Evolutionary conservation across 2,113 vertebrate species (phyloP).

Genomic region (Stigmatopora nigra): DNA sequence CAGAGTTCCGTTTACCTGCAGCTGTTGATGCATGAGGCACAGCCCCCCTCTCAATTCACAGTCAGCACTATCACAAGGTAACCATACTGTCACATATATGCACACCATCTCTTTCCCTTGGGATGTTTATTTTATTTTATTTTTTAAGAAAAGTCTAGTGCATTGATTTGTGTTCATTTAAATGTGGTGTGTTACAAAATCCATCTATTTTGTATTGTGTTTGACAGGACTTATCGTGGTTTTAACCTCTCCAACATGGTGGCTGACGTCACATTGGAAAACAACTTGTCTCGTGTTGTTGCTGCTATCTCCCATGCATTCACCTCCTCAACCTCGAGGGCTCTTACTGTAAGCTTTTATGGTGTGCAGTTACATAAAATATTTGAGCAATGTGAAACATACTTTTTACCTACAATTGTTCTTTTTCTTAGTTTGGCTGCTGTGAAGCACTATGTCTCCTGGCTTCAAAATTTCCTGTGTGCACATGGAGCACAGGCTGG

Average conservation of each 20-base stretch:
- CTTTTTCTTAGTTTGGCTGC: constrained; percentile 83
- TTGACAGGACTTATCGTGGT: constrained; percentile 84
- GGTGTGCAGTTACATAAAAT: background rate
- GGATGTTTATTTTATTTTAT: background rate
- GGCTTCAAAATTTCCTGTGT: constrained; percentile 80
- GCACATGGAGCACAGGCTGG: constrained; percentile 90
- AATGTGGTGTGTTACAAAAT: background rate
- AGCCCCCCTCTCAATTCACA: constrained; percentile 86
- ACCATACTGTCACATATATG: background rate
- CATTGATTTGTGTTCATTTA: background rate
- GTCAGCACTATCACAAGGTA: constrained; percentile 94
- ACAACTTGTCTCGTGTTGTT: constrained; percentile 88
- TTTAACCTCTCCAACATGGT: constrained; percentile 78
- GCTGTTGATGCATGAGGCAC: constrained; percentile 93
- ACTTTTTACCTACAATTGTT: background rate
- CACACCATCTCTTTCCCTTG: background rate
- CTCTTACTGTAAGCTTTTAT: constrained; percentile 76
- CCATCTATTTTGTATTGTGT: background rate
- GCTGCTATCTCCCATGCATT: constrained; percentile 82
- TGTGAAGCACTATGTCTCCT: constrained; percentile 90
- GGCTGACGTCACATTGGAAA: constrained; percentile 87
- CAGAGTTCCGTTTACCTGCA: constrained; percentile 91
- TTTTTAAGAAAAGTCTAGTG: background rate
- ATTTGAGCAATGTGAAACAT: background rate
- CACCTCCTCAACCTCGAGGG: constrained; percentile 83